Base-by-base conservation (phyloP, 1,140 invertebrate genomes). In the Halotydeus destructor region DNA sequence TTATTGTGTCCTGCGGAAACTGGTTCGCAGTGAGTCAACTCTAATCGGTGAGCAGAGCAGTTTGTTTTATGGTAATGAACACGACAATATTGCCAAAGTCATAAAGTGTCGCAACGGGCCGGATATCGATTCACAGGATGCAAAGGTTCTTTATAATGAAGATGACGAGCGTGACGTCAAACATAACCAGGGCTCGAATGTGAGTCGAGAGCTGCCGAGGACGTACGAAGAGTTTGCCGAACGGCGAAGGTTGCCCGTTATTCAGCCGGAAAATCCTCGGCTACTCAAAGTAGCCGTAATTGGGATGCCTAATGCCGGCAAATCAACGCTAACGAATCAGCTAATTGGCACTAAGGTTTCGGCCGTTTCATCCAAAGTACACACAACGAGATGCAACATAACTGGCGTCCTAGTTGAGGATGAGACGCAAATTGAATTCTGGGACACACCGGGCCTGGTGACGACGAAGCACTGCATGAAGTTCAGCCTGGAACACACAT, bases 281-380 rank as follows among this genome's bases (percentile, higher is more conserved):
- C 54, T 76, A 11, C 59, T 93, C 8, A 76, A 75, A 62, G 73
- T 93, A 23, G 78, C 84, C 5, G 72, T 96, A 23, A 68, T 96
- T 47, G 88, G 88, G 8, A 60, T 75, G 12, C 86, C 88, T 16
- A 94, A 94, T 68, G 72, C 72, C 44, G 88, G 88, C 31, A 96
- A 96, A 61, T 93, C 85, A 61, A 91, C 86, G 1, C 62, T 96
- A 3, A 76, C 88, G 25, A 96, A 96, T 66, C 65, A 71, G 54
- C 65, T 94, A 21, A 65, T 80, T 28, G 68, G 74, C 25, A 24
- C 37, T 16, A 50, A 85, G 78, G 67, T 89, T 40, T 84, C 82
- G 59, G 71, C 83, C 24, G 71, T 77, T 9, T 93, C 86, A 1
- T 70, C 66, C 21, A 89, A 86, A 64, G 75, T 83, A 14, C 85